phyloP scores from a whole-genome alignment of 2,797 vertebrate genomes.

The Centroberyx gerrardi region DNA sequence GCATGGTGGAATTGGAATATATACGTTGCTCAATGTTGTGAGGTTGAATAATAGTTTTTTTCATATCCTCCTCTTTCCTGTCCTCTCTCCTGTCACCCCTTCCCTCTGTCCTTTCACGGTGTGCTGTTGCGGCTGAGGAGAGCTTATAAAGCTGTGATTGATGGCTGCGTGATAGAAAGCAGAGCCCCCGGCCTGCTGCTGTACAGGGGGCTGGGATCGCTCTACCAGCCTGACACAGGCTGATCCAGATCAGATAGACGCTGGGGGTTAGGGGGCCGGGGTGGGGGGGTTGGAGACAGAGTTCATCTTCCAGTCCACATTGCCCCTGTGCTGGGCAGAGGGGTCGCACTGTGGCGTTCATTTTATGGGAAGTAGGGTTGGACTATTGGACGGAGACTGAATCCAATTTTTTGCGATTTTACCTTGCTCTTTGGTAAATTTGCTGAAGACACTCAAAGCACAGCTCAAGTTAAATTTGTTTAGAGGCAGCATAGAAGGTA shows the following conservation, averaged over 20 bases:
- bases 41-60: conserved; percentile 21
- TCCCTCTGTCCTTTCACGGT: conserved; percentile 33
- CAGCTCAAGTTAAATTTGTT: background rate
- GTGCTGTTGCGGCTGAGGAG: conserved; percentile 39
- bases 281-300: background rate
- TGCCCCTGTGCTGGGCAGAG: no score
- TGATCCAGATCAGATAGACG: conserved; percentile 39
- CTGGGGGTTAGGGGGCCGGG: background rate
- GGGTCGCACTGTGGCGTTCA: no score
- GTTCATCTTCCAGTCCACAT: no score
- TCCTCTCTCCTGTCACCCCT: conserved; percentile 37
- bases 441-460: no score
- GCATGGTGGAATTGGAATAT: background rate
- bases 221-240: conserved; percentile 6
- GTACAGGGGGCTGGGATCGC: conserved; percentile 14
- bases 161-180: conserved; percentile 69
- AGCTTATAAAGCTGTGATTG: conserved; percentile 65
- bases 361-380: no score
- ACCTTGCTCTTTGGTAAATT: no score
- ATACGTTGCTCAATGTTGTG: background rate
- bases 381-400: no score
- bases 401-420: no score
- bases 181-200: conserved; percentile 38
- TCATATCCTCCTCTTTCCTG: conserved; percentile 23
- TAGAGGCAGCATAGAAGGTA: background rate